Base-by-base conservation (phyloP, 2,113 vertebrate species). In the Pseudopipra pipra region DNA sequence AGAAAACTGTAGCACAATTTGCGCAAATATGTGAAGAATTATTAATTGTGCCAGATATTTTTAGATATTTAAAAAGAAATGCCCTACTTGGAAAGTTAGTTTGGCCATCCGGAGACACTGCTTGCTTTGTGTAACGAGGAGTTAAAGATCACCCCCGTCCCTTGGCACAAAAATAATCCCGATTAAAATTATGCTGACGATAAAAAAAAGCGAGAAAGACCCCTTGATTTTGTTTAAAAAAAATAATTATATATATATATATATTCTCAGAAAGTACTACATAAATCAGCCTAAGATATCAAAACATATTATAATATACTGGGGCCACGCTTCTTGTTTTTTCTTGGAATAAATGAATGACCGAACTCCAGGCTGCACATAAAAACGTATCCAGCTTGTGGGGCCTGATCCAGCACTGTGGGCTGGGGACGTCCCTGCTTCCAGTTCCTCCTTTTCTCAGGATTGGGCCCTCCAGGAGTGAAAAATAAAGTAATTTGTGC, bases 401-500 rank as follows among this genome's bases (percentile, higher is more conserved):
- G 63, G 84, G 90, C 83, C 66, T 43, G 78, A 95, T 91, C 66
- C 75, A 90, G 85, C 5, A 8, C 79, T 1, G 67, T 1, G 16
- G 56, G 79, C 94, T 95, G 83, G 61, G 74, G 46, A 54, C 12
- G 8, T 43, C 72, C 77, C 61, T 67, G 46, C 71, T 85, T 41
- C 84, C 62, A 82, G 93, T 67, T 81, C 66, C 84, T 92, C 63
- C 55, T 94, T 35, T 43, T 14, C 73, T n/a, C 80, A 91, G 92
- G 90, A 95, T 43, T 37, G 92, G 93, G 96, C 85, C 92, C 90
- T 83, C 79, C 52, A 91, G 87, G 68, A 67, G 86, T 63, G 51
- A 70, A 91, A 91, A 93, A 67, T 61, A 71, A 70, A 86, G 62
- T 44, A 19, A 73, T 89, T 56, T 80, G 46, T 49, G 51, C 41